Conservation (phyloP, 2,113 vertebrate species). For the Nerophis ophidion region DNA sequence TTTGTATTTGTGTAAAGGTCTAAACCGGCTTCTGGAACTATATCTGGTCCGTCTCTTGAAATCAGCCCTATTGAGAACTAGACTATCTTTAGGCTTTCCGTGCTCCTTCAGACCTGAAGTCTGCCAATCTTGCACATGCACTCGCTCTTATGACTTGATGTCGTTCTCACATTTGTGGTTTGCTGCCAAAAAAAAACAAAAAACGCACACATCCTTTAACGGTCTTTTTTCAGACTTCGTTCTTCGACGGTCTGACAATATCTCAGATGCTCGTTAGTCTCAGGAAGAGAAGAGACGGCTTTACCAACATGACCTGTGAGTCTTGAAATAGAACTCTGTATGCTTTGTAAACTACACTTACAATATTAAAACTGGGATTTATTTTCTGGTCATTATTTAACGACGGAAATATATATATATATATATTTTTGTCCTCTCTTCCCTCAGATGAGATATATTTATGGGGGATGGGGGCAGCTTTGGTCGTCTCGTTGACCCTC, state of each 20-base stretch:
- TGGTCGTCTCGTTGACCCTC: conserved; percentile 51
- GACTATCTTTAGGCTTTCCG: neutral
- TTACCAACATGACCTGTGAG: conserved; percentile 29
- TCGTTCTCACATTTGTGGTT: conserved; percentile 52
- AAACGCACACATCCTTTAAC: conserved; percentile 63
- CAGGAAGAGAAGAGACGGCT: neutral
- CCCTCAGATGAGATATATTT: conserved; percentile 11
- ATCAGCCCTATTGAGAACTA: too few species aligned
- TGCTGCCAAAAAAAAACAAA: conserved; percentile 61
- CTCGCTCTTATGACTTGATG: neutral
- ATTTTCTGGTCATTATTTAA: neutral
- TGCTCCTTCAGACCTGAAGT: neutral
- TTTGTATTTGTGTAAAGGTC: too few species aligned
- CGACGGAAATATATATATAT: neutral
- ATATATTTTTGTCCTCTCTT: neutral
- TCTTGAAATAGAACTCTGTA: conserved; percentile 6
- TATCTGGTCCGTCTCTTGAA: too few species aligned
- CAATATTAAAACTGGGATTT: neutral
- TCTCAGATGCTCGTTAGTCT: neutral
- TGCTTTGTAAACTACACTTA: neutral
- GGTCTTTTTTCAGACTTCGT: neutral
- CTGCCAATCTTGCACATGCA: neutral
- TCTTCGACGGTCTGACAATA: neutral
- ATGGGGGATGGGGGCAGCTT: neutral
- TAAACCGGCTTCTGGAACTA: too few species aligned